Base-by-base conservation (phyloP, 2,888 invertebrate species). In the Drosophila melanocephala region DNA sequence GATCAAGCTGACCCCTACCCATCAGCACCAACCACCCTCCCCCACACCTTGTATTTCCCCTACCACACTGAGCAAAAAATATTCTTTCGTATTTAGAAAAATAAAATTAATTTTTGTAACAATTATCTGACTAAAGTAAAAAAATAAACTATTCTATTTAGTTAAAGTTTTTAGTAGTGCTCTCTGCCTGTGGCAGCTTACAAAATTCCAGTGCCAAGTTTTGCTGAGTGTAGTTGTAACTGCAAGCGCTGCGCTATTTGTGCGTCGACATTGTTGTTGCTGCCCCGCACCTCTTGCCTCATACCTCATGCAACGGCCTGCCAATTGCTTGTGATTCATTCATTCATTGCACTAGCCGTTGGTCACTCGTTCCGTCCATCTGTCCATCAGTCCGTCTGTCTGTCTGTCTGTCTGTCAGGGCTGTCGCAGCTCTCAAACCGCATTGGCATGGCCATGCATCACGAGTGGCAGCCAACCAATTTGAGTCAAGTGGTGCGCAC, bases 391-490 rank as follows among this genome's bases (percentile, higher is more conserved):
- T 33, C 60, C 22, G 47, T 56, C 72, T 12, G 74, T 64, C 71
- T 22, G 26, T 26, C 26, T 22, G 26, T 26, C 26, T 47, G 70
- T 76, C 75, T 50, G 79, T 82, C 81, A 70, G 77, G 59, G 73
- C 87, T 86, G 89, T 89, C 86, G 86, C 87, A 87, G 69, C 68
- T 76, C 76, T 84, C 87, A 83, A 71, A 84, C 89, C 89, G 89
- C 89, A 87, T 89, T 88, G 88, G 88, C 88, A 85, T 75, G 62
- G 77, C 88, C 82, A 86, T 85, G 85, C 85, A 85, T 85, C 85
- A 85, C 87, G 69, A 76, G 74, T 76, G 78, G 87, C 88, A 86
- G 78, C 75, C 87, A 84, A 84, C 77, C 86, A 89, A 84, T 89
- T 88, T 82, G 84, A 83, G 81, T 83, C 89, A 86, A 88, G 84